Conservation (phyloP, 2,888 invertebrate species). For the Cheilosia pagana region DNA sequence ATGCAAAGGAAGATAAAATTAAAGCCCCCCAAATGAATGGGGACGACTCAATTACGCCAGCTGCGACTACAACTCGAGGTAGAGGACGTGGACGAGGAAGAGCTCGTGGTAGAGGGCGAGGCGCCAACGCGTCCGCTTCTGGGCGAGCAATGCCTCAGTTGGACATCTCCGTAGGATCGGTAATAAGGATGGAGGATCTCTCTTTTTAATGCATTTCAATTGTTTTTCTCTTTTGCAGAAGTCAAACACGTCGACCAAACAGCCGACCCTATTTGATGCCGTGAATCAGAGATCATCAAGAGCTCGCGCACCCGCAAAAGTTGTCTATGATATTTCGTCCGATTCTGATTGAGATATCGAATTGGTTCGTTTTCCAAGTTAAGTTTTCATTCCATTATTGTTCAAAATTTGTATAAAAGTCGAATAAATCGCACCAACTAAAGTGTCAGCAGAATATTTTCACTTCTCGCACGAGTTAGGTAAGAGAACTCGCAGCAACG, state of each 20-base stretch:
- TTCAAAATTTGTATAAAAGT: not conserved
- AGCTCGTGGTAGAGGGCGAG: constrained; percentile 76
- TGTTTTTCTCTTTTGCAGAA: constrained; percentile 19
- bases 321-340: constrained; percentile 51
- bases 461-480: too few relatives aligned
- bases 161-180: constrained; percentile 76
- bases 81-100: constrained; percentile 76
- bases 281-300: constrained; percentile 18
- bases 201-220: not conserved
- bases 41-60: constrained; percentile 16
- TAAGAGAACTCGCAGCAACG: too few relatives aligned
- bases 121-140: constrained; percentile 63
- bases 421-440: too few relatives aligned
- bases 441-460: too few relatives aligned
- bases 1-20: constrained; percentile 31
- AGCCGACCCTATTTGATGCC: constrained; percentile 48
- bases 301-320: constrained; percentile 21
- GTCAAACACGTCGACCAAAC: constrained; percentile 12
- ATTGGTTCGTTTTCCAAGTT: constrained; percentile 4
- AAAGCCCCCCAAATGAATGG: constrained; percentile 11
- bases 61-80: constrained; percentile 50
- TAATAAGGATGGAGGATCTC: not conserved
- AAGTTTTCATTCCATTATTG: constrained; percentile 17
- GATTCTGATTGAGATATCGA: constrained; percentile 54
- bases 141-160: constrained; percentile 76